Percentiles rank a stretch among this genome's conserved stretches.
Conservation (phyloP, 2,113 vertebrate species). For the Forbesichthys papilliferus region DNA sequence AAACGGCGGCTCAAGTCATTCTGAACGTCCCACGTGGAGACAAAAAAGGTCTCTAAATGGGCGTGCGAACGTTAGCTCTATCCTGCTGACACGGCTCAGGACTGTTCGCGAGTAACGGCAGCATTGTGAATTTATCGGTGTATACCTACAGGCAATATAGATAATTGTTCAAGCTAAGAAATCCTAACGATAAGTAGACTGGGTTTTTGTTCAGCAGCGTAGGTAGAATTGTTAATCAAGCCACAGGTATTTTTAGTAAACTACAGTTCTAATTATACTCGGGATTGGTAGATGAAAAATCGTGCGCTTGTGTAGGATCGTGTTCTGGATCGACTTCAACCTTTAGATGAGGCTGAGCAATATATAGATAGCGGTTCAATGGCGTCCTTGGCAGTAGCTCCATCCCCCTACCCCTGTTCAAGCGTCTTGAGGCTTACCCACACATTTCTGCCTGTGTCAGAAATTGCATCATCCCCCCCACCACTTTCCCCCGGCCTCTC, state of each 20-base stretch:
- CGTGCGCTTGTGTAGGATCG: not conserved
- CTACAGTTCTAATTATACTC: not conserved
- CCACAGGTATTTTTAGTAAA: slow-evolving; percentile 14
- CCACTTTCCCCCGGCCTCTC: slow-evolving; percentile 49
- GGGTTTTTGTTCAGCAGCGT: slow-evolving; percentile 39
- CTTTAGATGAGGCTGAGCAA: slow-evolving; percentile 45
- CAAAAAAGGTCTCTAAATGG: slow-evolving; percentile 30
- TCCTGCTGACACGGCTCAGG: slow-evolving; percentile 25
- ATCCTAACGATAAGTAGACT: slow-evolving; percentile 41
- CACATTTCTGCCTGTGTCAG: slow-evolving; percentile 49
- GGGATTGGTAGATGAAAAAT: too few species aligned
- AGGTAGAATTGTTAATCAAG: slow-evolving; percentile 55
- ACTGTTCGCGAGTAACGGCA: slow-evolving; percentile 24
- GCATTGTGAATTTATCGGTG: slow-evolving; percentile 37
- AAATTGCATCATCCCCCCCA: slow-evolving; percentile 67
- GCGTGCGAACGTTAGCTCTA: slow-evolving; percentile 14
- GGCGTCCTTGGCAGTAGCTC: slow-evolving; percentile 33
- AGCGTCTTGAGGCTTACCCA: slow-evolving; percentile 37
- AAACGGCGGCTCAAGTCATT: slow-evolving; percentile 22
- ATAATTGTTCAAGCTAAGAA: slow-evolving; percentile 26
- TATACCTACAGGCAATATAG: slow-evolving; percentile 27
- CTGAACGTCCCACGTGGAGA: slow-evolving; percentile 9
- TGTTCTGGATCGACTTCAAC: slow-evolving; percentile 19
- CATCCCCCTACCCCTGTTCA: slow-evolving; percentile 35
- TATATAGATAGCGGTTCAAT: slow-evolving; percentile 62